Percentiles rank a stretch among this genome's conserved stretches.
These are phyloP conservation scores for Metridium senile DNA, from an alignment of 92 coral and sea anemone genomes.

Conservation along the genomic window DNA sequence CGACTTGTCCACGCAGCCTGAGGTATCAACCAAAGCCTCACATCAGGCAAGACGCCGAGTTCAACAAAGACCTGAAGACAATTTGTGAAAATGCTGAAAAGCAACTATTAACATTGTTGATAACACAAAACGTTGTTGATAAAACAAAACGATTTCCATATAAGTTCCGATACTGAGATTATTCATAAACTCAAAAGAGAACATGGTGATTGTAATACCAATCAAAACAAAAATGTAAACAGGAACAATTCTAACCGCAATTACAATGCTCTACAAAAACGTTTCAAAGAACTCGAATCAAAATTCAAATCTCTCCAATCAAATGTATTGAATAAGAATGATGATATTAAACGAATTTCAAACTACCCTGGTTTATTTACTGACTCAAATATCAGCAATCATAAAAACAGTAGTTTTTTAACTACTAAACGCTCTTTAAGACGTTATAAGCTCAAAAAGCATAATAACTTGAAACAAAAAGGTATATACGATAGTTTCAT, in stretches of 20 bases:
- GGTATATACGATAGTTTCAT: slow-evolving; percentile 10
- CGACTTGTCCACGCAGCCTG: background rate
- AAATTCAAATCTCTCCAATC: background rate
- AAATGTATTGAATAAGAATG: background rate
- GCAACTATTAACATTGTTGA: slow-evolving; percentile 18
- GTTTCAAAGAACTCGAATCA: slow-evolving; percentile 1
- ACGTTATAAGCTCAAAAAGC: background rate
- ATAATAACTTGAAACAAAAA: background rate
- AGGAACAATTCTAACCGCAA: background rate
- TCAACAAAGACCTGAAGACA: slow-evolving; percentile 9
- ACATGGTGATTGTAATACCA: background rate
- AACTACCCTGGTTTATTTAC: slow-evolving; percentile 4
- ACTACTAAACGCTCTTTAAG: background rate
- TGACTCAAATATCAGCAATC: background rate
- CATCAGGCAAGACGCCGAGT: slow-evolving; percentile 3
- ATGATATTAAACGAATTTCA: background rate
- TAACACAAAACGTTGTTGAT: too few species aligned
- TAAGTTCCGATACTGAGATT: slow-evolving; percentile 12
- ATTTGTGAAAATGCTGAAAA: slow-evolving; percentile 10
- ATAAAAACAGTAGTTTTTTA: background rate
- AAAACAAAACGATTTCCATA: slow-evolving; percentile 7
- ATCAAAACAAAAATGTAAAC: background rate
- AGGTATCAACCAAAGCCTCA: slow-evolving; percentile 16
- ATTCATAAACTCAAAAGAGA: background rate
- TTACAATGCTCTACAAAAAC: background rate